Base-by-base conservation (phyloP, 2,888 invertebrate genomes). In the Acronicta alni region DNA sequence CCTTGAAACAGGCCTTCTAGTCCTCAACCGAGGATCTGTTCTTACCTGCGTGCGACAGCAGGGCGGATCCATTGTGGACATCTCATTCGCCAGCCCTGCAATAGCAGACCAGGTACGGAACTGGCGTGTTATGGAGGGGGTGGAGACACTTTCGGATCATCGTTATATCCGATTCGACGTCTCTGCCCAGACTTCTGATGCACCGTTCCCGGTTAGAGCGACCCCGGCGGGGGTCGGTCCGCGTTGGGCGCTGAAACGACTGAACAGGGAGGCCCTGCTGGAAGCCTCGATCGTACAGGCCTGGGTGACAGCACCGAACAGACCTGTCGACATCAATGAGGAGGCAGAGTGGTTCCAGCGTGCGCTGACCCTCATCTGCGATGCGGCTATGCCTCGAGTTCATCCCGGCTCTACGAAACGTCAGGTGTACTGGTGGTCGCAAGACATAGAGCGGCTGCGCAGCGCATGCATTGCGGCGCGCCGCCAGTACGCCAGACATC, bases 271-370 rank as follows among this genome's bases (percentile, higher is more conserved):
- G n/a, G 35, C 35, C 35, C 35, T 35, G 14, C 35, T 35, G 35
- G 35, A 35, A 14, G 35, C 35, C 35, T 35, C 35, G n/a, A 35
- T 35, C n/a, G 35, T 35, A 14, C 35, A 35, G 35, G 35, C 35
- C 35, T 35, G 35, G 35, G 14, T 35, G 39, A 7, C 7, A 9
- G 10, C 39, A 6, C 39, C 17, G 16, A 6, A 35, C 35, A 35
- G 35, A 6, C 35, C 39, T 39, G 17, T 16, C 17, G 39, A 39
- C 17, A 39, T 39, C 17, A 16, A 39, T 2, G 16, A 39, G 1
- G 39, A 39, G 39, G 39, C 39, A 16, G 39, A 17, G 39, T 39
- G 39, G 39, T 17, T 39, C 17, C 39, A 16, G 39, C 32, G n/a
- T n/a, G n/a, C n/a, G n/a, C n/a, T n/a, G n/a, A n/a, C n/a, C n/a